A percentile compares a stretch with the other conserved stretches of the same genome.
Evolutionary conservation across 2,113 vertebrate species (phyloP).

Genomic region (Atractosteus spatula): DNA sequence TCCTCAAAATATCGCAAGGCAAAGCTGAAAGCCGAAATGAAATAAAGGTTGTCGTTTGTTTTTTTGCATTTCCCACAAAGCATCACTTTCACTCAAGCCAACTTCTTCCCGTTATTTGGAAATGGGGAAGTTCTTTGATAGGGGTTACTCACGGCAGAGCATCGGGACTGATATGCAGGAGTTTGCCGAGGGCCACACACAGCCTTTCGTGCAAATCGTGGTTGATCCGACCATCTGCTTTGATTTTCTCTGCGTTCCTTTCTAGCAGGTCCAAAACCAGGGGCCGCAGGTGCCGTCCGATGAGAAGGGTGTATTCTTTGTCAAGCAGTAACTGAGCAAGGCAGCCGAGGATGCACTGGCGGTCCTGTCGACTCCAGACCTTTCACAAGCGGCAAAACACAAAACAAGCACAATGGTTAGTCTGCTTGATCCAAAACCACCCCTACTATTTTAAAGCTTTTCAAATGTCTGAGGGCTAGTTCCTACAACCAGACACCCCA

Average conservation of each 20-base stretch:
- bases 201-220: slow-evolving; percentile 92
- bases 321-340: slow-evolving; percentile 83
- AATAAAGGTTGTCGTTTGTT: background rate
- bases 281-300: slow-evolving; percentile 82
- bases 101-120: too few relatives aligned
- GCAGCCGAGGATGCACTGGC: slow-evolving; percentile 77
- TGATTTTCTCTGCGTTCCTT: slow-evolving; percentile 81
- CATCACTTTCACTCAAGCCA: too few relatives aligned
- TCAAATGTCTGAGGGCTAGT: too few relatives aligned
- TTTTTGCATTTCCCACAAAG: too few relatives aligned
- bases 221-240: slow-evolving; percentile 73
- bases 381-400: slow-evolving; percentile 40
- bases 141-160: slow-evolving; percentile 79
- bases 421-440: too few relatives aligned
- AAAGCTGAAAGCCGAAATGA: slow-evolving; percentile 68
- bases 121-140: background rate
- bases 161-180: slow-evolving; percentile 80
- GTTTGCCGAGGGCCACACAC: slow-evolving; percentile 91
- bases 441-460: too few relatives aligned
- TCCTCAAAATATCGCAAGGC: slow-evolving; percentile 84
- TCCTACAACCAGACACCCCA: too few relatives aligned
- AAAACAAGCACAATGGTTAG: background rate
- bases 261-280: slow-evolving; percentile 88
- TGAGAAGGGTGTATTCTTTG: slow-evolving; percentile 83
- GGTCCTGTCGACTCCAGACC: slow-evolving; percentile 89